A percentile compares a stretch with the other conserved stretches of the same genome.
Conservation (phyloP, 2,113 vertebrate species). For the Sphyrna mokarran region DNA sequence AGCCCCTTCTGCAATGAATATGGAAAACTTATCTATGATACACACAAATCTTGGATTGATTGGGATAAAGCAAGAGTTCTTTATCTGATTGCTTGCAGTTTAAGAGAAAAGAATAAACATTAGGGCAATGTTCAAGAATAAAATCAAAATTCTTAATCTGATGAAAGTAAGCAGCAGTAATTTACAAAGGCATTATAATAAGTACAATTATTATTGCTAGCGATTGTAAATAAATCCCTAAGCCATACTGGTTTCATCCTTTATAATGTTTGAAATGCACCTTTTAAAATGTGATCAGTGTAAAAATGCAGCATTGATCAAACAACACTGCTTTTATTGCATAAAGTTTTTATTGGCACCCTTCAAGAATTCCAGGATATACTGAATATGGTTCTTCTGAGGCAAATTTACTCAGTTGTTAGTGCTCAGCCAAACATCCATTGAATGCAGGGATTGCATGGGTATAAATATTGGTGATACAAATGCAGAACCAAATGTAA, state of each 20-base stretch:
- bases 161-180: background rate
- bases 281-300: background rate
- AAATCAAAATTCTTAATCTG: background rate
- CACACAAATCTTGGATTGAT: background rate
- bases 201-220: background rate
- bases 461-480: background rate
- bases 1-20: background rate
- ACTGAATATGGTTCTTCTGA: constrained; percentile 8
- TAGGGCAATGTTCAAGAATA: background rate
- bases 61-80: background rate
- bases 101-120: background rate
- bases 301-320: background rate
- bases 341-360: constrained; percentile 36
- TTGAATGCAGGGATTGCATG: constrained; percentile 26
- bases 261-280: background rate
- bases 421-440: constrained; percentile 20
- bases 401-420: background rate
- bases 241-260: background rate
- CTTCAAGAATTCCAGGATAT: constrained; percentile 34
- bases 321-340: constrained; percentile 6
- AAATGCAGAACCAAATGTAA: constrained; percentile 11
- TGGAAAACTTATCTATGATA: too few relatives aligned
- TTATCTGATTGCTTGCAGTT: background rate
- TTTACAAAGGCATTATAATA: background rate
- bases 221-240: background rate